Conservation (phyloP, 2,888 invertebrate species). For the Anaspis maculata region DNA sequence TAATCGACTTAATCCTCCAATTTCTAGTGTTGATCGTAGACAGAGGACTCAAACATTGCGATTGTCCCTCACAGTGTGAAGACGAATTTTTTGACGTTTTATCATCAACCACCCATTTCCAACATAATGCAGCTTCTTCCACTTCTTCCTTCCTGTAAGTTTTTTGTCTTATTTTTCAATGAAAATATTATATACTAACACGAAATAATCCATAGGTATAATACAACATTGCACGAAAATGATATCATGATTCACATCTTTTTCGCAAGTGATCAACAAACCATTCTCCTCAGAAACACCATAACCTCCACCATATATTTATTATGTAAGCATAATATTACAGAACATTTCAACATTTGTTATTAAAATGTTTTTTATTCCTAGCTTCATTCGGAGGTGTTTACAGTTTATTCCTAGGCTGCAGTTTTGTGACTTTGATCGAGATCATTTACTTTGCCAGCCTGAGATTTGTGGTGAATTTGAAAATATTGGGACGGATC, state of each 20-base stretch:
- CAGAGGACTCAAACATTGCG: slow-evolving; percentile 14
- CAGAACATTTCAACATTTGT: no score
- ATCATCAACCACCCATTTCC: slow-evolving; percentile 11
- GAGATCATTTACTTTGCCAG: slow-evolving; percentile 39
- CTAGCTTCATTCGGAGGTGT: slow-evolving; percentile 41
- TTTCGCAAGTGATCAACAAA: slow-evolving; percentile 27
- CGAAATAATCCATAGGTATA: background rate
- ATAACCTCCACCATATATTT: slow-evolving; percentile 35
- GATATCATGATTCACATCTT: slow-evolving; percentile 28
- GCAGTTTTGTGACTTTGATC: slow-evolving; percentile 37
- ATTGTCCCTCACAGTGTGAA: slow-evolving; percentile 33
- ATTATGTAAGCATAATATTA: slow-evolving; percentile 33
- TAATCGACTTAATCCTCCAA: no score
- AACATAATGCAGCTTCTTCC: background rate
- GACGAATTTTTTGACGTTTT: slow-evolving; percentile 26
- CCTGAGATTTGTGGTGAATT: slow-evolving; percentile 25
- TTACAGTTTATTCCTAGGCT: slow-evolving; percentile 41
- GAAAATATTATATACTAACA: no score
- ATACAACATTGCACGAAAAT: slow-evolving; percentile 1
- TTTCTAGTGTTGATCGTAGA: no score
- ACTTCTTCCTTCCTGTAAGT: slow-evolving; percentile 9
- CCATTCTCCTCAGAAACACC: slow-evolving; percentile 28
- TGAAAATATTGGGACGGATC: slow-evolving; percentile 20
- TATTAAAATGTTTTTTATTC: no score
- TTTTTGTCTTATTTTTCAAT: no score